Evolutionary conservation across 2,113 vertebrate species (phyloP).

Genomic region (Sorex araneus): DNA sequence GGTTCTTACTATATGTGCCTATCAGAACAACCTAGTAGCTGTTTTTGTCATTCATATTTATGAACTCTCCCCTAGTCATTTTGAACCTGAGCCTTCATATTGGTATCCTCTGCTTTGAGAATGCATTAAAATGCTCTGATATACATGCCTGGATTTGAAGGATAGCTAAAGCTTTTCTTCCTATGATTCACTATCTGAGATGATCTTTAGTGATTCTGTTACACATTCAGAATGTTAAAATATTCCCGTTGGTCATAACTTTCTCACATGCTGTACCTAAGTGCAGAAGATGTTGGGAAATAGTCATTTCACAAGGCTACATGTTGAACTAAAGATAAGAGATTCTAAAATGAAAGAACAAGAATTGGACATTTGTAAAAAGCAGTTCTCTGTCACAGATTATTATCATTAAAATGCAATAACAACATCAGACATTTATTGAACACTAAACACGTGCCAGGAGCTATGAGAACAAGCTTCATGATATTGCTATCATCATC

Average conservation of each 20-base stretch:
- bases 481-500: neutral
- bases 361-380: neutral
- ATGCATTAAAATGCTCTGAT: neutral
- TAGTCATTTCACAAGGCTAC: neutral
- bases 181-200: neutral
- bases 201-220: neutral
- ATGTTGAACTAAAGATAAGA: neutral
- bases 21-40: neutral
- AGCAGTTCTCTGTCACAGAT: neutral
- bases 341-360: neutral
- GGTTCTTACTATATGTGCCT: neutral
- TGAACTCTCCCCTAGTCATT: neutral
- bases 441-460: neutral
- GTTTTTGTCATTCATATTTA: conserved; percentile 15
- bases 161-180: neutral
- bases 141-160: neutral
- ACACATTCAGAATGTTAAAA: neutral
- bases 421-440: neutral
- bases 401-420: conserved; percentile 18
- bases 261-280: neutral
- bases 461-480: neutral
- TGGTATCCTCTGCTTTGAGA: neutral
- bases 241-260: neutral
- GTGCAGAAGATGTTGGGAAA: neutral
- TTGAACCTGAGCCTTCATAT: neutral